A percentile compares a stretch with the other conserved stretches of the same genome.
These are phyloP conservation scores for Brienomyrus brachyistius DNA, from an alignment of 2,113 vertebrate species.

Conservation along the genomic window DNA sequence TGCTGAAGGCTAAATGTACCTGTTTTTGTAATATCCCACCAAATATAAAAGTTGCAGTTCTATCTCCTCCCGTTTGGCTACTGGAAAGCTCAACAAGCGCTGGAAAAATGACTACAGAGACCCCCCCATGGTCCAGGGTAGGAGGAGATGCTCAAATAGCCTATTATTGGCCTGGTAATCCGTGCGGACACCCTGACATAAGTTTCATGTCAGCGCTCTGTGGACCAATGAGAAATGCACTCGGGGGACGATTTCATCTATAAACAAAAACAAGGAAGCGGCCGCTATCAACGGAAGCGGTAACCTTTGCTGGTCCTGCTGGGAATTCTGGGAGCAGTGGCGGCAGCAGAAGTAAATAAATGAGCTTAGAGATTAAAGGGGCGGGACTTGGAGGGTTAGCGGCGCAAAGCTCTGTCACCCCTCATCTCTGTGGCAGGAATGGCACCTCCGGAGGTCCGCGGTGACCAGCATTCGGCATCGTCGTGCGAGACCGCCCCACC, in stretches of 20 bases:
- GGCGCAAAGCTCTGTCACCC: not conserved
- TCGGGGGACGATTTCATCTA: not conserved
- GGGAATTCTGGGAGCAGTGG: not conserved
- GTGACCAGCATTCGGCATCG: not conserved
- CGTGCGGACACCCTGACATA: not conserved
- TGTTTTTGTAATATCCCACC: not conserved
- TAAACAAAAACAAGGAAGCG: not conserved
- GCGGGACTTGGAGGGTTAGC: not conserved
- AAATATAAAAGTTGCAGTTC: not conserved
- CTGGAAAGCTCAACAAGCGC: not conserved
- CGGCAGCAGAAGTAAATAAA: not conserved
- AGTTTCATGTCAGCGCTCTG: not conserved
- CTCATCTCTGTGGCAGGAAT: not conserved
- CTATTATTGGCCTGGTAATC: not conserved
- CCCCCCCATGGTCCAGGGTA: not conserved
- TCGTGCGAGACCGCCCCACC: not conserved
- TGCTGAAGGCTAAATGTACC: not conserved
- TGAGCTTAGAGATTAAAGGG: not conserved
- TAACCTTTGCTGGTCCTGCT: not conserved
- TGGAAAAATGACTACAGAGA: not conserved
- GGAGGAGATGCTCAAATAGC: not conserved
- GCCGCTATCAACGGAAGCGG: not conserved
- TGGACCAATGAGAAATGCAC: not conserved
- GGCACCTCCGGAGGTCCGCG: not conserved
- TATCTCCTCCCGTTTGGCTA: not conserved